phyloP scores from a whole-genome alignment of 2,113 vertebrate genomes.

The Tricholaema leucomelas region DNA sequence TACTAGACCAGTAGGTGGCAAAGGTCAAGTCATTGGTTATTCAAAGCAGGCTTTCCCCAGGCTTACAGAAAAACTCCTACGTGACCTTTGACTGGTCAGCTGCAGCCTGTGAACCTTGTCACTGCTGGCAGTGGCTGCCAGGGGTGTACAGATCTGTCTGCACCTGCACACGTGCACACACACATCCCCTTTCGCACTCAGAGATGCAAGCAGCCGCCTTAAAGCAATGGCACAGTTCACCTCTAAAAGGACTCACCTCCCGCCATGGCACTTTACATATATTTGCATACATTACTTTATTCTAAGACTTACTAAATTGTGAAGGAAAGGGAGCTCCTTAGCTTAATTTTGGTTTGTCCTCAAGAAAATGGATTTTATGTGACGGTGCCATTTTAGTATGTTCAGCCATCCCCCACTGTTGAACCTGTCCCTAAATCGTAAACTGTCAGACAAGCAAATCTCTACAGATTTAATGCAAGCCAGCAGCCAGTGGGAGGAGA shows the following conservation, averaged over 20 bases:
- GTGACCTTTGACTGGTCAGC: not conserved
- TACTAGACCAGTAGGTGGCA: constrained; percentile 12
- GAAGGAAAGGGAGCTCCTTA: not conserved
- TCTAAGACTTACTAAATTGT: not conserved
- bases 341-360: not conserved
- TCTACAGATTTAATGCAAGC: not conserved
- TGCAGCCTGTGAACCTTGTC: not conserved
- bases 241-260: not conserved
- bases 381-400: accelerated
- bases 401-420: not conserved
- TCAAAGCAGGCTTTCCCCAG: constrained; percentile 22
- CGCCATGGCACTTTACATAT: not conserved
- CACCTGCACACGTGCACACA: not conserved
- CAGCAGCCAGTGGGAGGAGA: not conserved
- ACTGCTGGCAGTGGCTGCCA: not conserved
- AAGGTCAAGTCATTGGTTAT: constrained; percentile 33
- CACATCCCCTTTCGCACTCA: not conserved
- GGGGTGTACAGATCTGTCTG: accelerated
- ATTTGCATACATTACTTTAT: not conserved
- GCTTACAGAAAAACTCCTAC: constrained; percentile 10
- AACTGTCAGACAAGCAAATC: not conserved
- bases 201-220: not conserved
- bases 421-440: not conserved
- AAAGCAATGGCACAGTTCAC: not conserved
- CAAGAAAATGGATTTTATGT: not conserved